Evolutionary conservation across 2,797 vertebrate genomes (phyloP), one percentile per base, ranked within the genome.

Genomic region (Meda fulgida): DNA sequence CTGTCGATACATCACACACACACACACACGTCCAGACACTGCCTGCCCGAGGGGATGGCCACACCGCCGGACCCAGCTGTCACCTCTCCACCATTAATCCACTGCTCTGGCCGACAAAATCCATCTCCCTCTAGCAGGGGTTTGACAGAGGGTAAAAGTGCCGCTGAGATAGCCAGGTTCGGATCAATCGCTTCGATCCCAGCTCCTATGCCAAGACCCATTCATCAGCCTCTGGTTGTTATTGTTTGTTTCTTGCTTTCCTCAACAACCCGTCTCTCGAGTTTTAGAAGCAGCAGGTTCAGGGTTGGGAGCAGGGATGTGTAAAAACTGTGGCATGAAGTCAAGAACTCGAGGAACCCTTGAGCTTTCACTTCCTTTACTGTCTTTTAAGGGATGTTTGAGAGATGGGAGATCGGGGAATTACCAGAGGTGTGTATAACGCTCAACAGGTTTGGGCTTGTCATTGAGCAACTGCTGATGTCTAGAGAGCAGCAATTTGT

Each of bases 71-170:
- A 90, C 86, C 88, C 87, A 89, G 88, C 86, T 88, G 84, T 88
- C 84, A 76, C 87, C 87, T 84, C 83, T 31, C 87, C 75, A 79
- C 93, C 90, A 95, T 95, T 95, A 94, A 95, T 96, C 94, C 94
- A 95, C 92, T 95, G 89, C 91, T 92, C 91, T 81, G 81, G 90
- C 93, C 92, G 93, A 95, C 92, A 92, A 91, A 93, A 95, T 95
- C 94, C 93, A 93, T 96, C 94, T 94, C 94, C 93, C 93, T 89
- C 91, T 83, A 89, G 93, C 94, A 92, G 90, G 93, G 91, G 92
- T 93, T 93, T 95, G 95, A 96, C 94, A 95, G 93, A 93, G 92
- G 93, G 92, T 94, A 95, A 95, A 95, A 96, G 93, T 92, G 92
- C 92, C 91, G 89, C 94, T 93, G 93, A 95, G 94, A 94, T 94